A percentile compares a stretch with the other conserved stretches of the same genome.
Conservation (phyloP, 2,797 vertebrate species). For the Mormyrops attenuatus region DNA sequence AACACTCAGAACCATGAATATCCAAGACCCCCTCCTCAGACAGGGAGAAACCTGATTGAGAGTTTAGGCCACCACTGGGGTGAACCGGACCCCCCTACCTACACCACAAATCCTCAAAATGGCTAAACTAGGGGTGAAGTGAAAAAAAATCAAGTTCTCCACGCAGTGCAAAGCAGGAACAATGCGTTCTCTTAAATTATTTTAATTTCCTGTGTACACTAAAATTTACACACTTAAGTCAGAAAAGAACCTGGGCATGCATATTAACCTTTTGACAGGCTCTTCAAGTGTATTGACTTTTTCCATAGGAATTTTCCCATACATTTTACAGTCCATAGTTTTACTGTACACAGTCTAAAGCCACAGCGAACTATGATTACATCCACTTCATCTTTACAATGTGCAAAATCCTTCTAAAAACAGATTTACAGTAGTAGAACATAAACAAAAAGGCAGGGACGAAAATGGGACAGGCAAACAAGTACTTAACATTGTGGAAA, state of each 20-base stretch:
- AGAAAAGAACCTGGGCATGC: slow-evolving; percentile 87
- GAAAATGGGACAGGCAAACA: slow-evolving; percentile 19
- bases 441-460: slow-evolving; percentile 43
- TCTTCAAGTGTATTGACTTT: slow-evolving; percentile 77
- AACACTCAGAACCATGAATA: slow-evolving; percentile 4
- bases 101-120: neutral
- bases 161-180: slow-evolving; percentile 30
- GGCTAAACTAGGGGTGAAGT: neutral
- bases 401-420: slow-evolving; percentile 91
- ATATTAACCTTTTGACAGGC: slow-evolving; percentile 78
- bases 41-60: neutral
- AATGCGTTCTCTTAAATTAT: slow-evolving; percentile 80
- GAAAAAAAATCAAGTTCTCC: neutral
- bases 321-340: slow-evolving; percentile 90
- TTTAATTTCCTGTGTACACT: slow-evolving; percentile 95
- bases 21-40: neutral
- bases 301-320: slow-evolving; percentile 94
- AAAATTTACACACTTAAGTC: slow-evolving; percentile 96
- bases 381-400: slow-evolving; percentile 91
- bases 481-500: slow-evolving; percentile 44
- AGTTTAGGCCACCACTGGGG: neutral
- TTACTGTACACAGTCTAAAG: slow-evolving; percentile 92
- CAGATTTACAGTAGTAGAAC: slow-evolving; percentile 76
- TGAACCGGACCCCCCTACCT: neutral
- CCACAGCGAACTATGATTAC: slow-evolving; percentile 97